Percentiles rank a stretch among this genome's conserved stretches.
phyloP scores from a whole-genome alignment of 2,797 vertebrate genomes.

The Anomalospiza imberbis region DNA sequence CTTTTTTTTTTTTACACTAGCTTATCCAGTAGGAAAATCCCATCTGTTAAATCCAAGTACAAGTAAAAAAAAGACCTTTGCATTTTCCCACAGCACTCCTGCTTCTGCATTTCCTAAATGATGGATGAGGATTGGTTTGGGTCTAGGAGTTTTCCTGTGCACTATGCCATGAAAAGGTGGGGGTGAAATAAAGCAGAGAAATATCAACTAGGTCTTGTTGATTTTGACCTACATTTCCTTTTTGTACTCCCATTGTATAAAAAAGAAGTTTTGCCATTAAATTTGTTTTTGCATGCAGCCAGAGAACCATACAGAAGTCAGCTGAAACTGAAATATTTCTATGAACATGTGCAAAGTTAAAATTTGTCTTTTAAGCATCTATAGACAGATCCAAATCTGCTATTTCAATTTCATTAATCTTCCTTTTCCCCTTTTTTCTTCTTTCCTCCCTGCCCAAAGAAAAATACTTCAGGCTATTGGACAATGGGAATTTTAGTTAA shows the following conservation, averaged over 20 bases:
- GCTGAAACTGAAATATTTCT: neutral
- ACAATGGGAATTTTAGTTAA: neutral
- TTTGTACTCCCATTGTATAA: neutral
- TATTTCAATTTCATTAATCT: neutral
- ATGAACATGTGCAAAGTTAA: neutral
- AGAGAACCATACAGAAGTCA: neutral
- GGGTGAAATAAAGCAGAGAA: constrained; percentile 29
- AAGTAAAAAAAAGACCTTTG: neutral
- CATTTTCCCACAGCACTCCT: constrained; percentile 32
- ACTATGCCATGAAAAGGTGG: constrained; percentile 3
- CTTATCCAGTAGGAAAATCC: constrained; percentile 4
- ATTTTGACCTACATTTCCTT: neutral
- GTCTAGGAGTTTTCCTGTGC: neutral
- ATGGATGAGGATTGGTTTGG: constrained; percentile 26
- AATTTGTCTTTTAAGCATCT: neutral
- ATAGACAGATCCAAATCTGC: neutral
- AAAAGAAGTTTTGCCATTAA: neutral
- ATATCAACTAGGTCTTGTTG: neutral
- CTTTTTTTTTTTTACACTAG: neutral
- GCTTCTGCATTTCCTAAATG: constrained; percentile 10
- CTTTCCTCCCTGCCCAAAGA: neutral
- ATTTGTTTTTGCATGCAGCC: neutral
- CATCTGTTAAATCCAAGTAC: neutral
- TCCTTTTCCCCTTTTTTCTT: neutral
- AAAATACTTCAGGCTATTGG: neutral